Base-by-base conservation (phyloP, 2,113 vertebrate genomes). In the Pterophyllum scalare region DNA sequence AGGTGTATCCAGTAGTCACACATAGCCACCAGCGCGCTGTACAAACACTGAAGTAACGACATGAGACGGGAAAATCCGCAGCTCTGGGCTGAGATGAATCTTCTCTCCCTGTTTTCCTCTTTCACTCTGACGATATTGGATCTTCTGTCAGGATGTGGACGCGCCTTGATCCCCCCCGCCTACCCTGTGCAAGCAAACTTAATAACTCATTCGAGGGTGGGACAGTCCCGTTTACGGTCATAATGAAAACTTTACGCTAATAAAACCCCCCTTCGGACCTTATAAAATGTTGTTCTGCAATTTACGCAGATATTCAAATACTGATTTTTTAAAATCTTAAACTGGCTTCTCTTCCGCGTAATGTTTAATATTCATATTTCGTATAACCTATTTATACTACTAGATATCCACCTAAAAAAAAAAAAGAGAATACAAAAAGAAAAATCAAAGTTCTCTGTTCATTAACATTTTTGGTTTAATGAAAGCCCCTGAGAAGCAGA, bases 1-100 rank as follows among this genome's bases (percentile, higher is more conserved):
- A 95, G 78, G 15, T 92, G 89, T n/a, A 93, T 91, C 93, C 94
- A 94, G 90, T 56, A 89, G 84, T 95, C 93, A 40, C 94, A 93
- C 94, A 94, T 86, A 84, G 81, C 74, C 85, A 88, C 67, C 65
- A 94, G 82, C 77, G 85, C 82, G 75, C 75, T 40, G 91, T 85
- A 93, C 59, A 93, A 6, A 84, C 90, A 81, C 74, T 81, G 83
- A 40, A 87, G 87, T 2, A 89, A 1, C 77, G 89, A 54, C 94
- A 95, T 95, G 46, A 52, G 17, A 17, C 19, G 19, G 2, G 46
- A 2, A 31, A 22, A 15, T 70, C 77, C 19, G 35, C 40, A 33
- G 26, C 35, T 60, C 59, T 15, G 67, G 26, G 57, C 43, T n/a
- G 22, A 59, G 80, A 13, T 76, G 12, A 75, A 33, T 65, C 70